These are phyloP conservation scores for Strix uralensis DNA, from an alignment of 2,113 vertebrate species.

Conservation along the genomic window DNA sequence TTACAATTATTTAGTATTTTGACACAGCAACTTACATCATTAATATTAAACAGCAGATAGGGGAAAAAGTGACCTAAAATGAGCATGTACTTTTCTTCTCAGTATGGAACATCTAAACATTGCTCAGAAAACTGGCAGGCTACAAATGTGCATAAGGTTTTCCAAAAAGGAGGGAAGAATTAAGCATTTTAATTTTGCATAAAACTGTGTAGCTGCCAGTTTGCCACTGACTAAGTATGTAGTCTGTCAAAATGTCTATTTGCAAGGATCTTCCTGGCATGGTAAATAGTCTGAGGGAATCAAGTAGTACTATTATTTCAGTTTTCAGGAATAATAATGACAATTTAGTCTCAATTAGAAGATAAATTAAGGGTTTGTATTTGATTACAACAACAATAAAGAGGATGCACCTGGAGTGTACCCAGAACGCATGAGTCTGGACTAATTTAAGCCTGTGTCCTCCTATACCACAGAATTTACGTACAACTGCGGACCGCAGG, in stretches of 20 bases:
- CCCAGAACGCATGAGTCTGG: neutral
- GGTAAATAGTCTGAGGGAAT: neutral
- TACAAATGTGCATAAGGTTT: neutral
- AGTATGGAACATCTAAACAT: neutral
- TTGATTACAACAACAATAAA: neutral
- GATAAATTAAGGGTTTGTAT: neutral
- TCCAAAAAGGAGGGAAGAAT: neutral
- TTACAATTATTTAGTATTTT: slow-evolving; percentile 45
- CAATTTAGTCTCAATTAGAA: neutral
- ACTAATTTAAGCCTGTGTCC: neutral
- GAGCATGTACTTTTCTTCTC: neutral
- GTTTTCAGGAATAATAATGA: neutral
- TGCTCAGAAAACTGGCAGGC: neutral
- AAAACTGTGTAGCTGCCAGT: neutral
- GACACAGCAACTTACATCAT: slow-evolving; percentile 13
- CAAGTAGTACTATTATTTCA: neutral
- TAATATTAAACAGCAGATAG: slow-evolving; percentile 34
- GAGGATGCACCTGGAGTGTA: neutral
- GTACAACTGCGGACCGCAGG: rapidly evolving
- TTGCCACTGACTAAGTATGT: neutral
- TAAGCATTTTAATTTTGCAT: neutral
- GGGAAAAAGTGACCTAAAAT: neutral
- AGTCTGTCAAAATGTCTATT: neutral
- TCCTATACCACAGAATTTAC: rapidly evolving
- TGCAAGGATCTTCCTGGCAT: neutral